A percentile compares a stretch with the other conserved stretches of the same genome.
Conservation (phyloP, 2,797 vertebrate species). For the Aeoliscus strigatus region DNA sequence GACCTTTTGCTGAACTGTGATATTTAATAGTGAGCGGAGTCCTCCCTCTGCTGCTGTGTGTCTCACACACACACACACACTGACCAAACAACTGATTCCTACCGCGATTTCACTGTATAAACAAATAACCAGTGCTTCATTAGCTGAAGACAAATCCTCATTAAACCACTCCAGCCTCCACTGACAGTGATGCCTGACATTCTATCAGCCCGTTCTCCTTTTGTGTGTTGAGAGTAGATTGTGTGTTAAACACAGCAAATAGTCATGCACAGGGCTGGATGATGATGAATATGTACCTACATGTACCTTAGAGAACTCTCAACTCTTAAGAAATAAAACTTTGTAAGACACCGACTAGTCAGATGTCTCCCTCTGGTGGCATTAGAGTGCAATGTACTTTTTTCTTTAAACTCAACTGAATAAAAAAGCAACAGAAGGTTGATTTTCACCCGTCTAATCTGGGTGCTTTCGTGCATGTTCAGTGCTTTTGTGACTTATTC, state of each 20-base stretch:
- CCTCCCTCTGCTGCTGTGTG: slow-evolving; percentile 18
- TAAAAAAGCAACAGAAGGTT: no score
- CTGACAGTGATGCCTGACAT: slow-evolving; percentile 25
- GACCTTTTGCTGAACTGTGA: slow-evolving; percentile 65
- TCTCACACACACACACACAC: background rate
- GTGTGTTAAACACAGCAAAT: slow-evolving; percentile 6
- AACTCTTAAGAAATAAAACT: no score
- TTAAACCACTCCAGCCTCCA: slow-evolving; percentile 39
- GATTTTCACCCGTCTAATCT: no score
- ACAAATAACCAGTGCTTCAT: slow-evolving; percentile 51
- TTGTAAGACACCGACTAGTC: no score
- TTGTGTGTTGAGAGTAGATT: background rate
- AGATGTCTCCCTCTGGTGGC: slow-evolving; percentile 45
- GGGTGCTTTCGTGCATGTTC: no score
- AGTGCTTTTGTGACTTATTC: no score
- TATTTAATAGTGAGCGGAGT: slow-evolving; percentile 64
- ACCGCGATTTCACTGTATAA: slow-evolving; percentile 11
- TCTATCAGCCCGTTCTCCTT: slow-evolving; percentile 19
- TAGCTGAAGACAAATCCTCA: slow-evolving; percentile 45
- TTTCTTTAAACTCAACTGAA: no score
- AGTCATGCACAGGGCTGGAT: background rate
- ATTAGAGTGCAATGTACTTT: no score
- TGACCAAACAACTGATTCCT: slow-evolving; percentile 21
- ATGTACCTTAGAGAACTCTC: no score
- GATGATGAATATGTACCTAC: background rate